A percentile compares a stretch with the other conserved stretches of the same genome.
Evolutionary conservation across 2,888 invertebrate genomes (phyloP).

Genomic region (Trissolcus japonicus): DNA sequence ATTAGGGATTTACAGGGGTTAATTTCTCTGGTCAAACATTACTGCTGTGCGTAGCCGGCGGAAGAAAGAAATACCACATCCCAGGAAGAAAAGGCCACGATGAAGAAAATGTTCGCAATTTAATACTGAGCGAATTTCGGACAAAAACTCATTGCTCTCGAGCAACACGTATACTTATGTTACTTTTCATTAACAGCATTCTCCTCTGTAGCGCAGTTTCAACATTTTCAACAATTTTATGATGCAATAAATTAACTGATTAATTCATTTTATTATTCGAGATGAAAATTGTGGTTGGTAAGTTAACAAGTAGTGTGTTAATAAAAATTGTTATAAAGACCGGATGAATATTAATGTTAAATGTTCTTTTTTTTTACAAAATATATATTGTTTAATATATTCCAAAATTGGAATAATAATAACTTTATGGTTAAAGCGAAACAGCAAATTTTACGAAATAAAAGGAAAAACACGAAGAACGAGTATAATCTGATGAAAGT

Average conservation of each 20-base stretch:
- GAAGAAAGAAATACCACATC: slow-evolving; percentile 51
- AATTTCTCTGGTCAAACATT: slow-evolving; percentile 63
- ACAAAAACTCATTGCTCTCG: slow-evolving; percentile 59
- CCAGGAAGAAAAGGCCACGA: slow-evolving; percentile 46
- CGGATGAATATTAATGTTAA: too few species aligned
- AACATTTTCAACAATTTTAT: slow-evolving; percentile 52
- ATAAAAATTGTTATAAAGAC: too few species aligned
- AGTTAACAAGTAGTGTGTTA: slow-evolving; percentile 7
- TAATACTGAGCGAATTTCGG: slow-evolving; percentile 56
- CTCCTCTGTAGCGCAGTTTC: slow-evolving; percentile 41
- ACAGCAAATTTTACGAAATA: not conserved
- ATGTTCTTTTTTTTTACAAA: too few species aligned
- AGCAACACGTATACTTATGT: slow-evolving; percentile 57
- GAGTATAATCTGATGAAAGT: too few species aligned
- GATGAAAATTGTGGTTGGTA: slow-evolving; percentile 9
- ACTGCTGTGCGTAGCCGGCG: slow-evolving; percentile 44
- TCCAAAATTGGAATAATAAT: too few species aligned
- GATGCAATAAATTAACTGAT: slow-evolving; percentile 43
- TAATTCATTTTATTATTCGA: slow-evolving; percentile 35
- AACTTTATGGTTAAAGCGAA: not conserved
- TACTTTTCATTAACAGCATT: slow-evolving; percentile 54
- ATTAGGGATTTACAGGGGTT: slow-evolving; percentile 68
- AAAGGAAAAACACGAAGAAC: not conserved
- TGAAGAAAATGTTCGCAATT: slow-evolving; percentile 62
- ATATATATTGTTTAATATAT: too few species aligned